Percentiles rank a stretch among this genome's conserved stretches.
Evolutionary conservation across 2,113 vertebrate genomes (phyloP).

Genomic region (Pagrus major): DNA sequence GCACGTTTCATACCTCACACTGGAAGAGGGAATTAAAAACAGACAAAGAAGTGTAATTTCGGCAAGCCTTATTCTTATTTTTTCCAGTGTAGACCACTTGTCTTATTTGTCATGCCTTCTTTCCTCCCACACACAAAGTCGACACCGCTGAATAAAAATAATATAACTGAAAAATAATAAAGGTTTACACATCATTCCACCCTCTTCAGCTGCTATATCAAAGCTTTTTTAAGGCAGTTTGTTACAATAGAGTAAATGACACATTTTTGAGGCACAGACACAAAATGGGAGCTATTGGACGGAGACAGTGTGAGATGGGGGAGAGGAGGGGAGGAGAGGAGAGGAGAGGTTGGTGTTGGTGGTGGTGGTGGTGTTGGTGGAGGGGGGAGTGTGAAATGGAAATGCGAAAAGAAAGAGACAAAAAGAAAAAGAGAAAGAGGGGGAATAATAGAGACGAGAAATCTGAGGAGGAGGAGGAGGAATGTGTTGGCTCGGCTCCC

Average conservation of each 20-base stretch:
- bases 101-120: not conserved
- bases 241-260: constrained; percentile 38
- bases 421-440: constrained; percentile 36
- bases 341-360: no score
- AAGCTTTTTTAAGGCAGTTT: constrained; percentile 24
- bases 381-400: constrained; percentile 43
- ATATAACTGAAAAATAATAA: constrained; percentile 9
- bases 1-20: not conserved
- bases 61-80: not conserved
- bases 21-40: constrained; percentile 5
- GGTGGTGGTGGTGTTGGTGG: no score
- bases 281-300: constrained; percentile 64
- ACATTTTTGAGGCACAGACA: constrained; percentile 35
- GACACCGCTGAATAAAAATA: not conserved
- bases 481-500: constrained; percentile 75
- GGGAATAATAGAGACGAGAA: constrained; percentile 60
- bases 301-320: constrained; percentile 39
- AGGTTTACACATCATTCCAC: not conserved
- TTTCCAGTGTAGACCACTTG: not conserved
- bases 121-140: constrained; percentile 20
- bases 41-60: constrained; percentile 5
- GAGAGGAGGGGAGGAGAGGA: not conserved
- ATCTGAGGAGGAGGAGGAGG: constrained; percentile 68
- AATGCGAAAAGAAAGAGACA: constrained; percentile 21
- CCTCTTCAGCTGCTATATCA: not conserved